phyloP scores from a whole-genome alignment of 2,888 invertebrate genomes.

The Nymphalis urticae region DNA sequence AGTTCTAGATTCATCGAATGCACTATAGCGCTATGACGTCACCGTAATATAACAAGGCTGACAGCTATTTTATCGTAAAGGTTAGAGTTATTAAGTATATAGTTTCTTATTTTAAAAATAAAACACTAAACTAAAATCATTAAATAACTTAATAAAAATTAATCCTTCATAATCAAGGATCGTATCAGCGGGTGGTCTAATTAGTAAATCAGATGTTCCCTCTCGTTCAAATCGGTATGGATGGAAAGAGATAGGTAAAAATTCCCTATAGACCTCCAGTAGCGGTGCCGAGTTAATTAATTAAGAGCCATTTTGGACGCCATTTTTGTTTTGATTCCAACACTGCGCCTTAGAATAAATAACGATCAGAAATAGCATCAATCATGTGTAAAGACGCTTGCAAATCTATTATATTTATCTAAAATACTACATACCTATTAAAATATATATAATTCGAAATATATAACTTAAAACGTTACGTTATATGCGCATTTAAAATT shows the following conservation, averaged over 20 bases:
- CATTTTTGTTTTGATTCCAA: slow-evolving; percentile 46
- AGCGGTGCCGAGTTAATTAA: slow-evolving; percentile 49
- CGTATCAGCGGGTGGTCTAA: slow-evolving; percentile 60
- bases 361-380: not conserved
- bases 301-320: slow-evolving; percentile 48
- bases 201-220: slow-evolving; percentile 48
- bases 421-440: no score
- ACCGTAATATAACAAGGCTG: no score
- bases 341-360: not conserved
- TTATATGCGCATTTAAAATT: no score
- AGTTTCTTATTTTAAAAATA: slow-evolving; percentile 3
- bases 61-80: not conserved
- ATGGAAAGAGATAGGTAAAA: slow-evolving; percentile 39
- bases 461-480: no score
- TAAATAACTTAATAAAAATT: slow-evolving; percentile 21
- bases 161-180: slow-evolving; percentile 41
- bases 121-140: not conserved
- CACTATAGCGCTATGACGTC: no score
- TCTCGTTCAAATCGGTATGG: slow-evolving; percentile 34
- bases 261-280: slow-evolving; percentile 41
- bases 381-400: no score
- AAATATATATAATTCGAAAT: no score
- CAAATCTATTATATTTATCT: no score
- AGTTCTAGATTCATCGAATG: no score
- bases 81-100: not conserved